These are phyloP conservation scores for Tinea trinotella DNA, from an alignment of 2,888 invertebrate species.

Conservation along the genomic window DNA sequence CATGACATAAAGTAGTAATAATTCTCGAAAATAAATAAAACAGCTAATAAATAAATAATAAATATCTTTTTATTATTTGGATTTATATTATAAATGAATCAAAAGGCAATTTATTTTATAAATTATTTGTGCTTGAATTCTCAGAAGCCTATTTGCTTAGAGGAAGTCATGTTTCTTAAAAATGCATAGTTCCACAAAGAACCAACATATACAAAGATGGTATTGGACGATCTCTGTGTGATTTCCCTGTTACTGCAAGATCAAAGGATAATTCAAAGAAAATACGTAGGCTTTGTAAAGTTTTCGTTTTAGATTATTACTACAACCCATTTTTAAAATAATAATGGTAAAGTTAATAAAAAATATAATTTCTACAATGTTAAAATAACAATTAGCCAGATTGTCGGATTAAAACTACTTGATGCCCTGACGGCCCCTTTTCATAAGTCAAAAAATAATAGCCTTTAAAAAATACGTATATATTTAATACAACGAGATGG, in stretches of 20 bases:
- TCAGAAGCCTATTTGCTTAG: not conserved
- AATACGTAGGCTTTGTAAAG: not conserved
- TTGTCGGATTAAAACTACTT: too few species aligned
- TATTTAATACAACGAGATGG: too few species aligned
- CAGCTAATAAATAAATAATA: too few species aligned
- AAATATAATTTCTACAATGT: too few species aligned
- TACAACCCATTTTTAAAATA: not conserved
- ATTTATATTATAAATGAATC: too few species aligned
- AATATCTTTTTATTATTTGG: too few species aligned
- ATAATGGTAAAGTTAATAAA: not conserved
- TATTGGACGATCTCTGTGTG: not conserved
- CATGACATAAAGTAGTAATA: too few species aligned
- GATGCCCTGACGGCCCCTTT: too few species aligned
- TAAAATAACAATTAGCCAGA: too few species aligned
- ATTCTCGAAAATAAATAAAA: too few species aligned
- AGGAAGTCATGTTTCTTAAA: not conserved
- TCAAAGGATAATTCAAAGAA: not conserved
- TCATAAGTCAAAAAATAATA: too few species aligned
- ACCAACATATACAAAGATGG: not conserved
- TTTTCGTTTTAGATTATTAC: not conserved
- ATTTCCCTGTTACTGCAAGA: not conserved
- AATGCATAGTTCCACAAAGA: constrained; percentile 1
- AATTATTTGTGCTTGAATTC: not conserved
- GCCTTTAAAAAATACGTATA: too few species aligned
- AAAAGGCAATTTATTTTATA: not conserved